Evolutionary conservation across 2,888 invertebrate genomes (phyloP), one percentile per base, ranked within the genome.

Genomic region (Pachydiplax longipennis): DNA sequence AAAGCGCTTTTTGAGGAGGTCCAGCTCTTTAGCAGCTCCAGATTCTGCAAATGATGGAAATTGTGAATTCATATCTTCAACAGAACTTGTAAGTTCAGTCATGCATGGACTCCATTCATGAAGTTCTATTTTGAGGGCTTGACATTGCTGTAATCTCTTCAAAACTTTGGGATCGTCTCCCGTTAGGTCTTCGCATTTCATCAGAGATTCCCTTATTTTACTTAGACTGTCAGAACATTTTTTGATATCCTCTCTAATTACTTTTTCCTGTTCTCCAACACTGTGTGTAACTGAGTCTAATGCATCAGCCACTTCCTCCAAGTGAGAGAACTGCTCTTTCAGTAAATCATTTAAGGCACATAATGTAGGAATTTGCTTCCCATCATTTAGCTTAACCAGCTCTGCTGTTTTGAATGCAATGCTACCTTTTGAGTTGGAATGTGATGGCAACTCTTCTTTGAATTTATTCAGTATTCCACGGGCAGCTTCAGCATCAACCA

Each of bases 161-260:
- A 98, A 95, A 91, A 99, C 97, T 93, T 97, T 97, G 0, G 96
- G 95, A 92, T 98, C 98, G 92, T 97, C 97, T 0, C 99, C 98
- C 4, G 97, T 97, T 94, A 98, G 95, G 93, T 98, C 98, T 93
- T 98, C 98, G 93, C 98, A 98, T 93, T 97, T 97, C 80, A 97
- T 97, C n/a, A 98, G 96, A 80, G 96, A 96, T 93, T 98, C 98
- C 31, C 98, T 96, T 35, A 98, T 95, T 93, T 96, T 96, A 25
- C 96, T 96, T 0, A 98, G 95, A 91, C 95, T 95, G 91, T 97
- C 97, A 6, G 96, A 96, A 0, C 96, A 95, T 8, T 94, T 94
- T 94, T 97, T 98, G 31, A 98, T 96, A 40, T 96, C 96, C 83
- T 95, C 95, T 92, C 97, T 96, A 10, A 98, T 95, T 91, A 95